These are phyloP conservation scores for Gallinago stenura DNA, from an alignment of 2,797 vertebrate species.

Conservation along the genomic window DNA sequence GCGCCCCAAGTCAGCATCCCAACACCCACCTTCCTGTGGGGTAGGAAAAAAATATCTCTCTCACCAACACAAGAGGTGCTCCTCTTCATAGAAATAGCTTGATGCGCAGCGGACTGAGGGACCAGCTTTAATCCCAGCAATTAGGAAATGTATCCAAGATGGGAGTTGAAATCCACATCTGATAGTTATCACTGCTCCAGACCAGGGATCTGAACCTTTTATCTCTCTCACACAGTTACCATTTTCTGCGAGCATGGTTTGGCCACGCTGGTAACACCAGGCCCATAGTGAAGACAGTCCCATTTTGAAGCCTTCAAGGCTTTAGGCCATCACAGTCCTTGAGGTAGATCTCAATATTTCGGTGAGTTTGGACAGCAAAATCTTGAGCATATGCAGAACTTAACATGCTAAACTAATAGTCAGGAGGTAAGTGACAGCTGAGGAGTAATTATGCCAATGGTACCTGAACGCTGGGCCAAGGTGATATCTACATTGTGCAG, in stretches of 20 bases:
- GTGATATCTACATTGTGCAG: slow-evolving; percentile 43
- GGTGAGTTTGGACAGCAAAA: background rate
- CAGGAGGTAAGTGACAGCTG: slow-evolving; percentile 54
- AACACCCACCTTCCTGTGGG: background rate
- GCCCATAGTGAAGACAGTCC: background rate
- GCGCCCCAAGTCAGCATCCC: background rate
- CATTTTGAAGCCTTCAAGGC: background rate
- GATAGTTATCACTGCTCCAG: background rate
- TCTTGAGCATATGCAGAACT: slow-evolving; percentile 49
- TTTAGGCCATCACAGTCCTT: background rate
- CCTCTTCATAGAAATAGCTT: background rate
- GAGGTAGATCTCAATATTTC: slow-evolving; percentile 10
- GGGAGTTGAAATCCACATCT: background rate
- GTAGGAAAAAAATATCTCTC: background rate
- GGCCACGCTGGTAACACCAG: background rate
- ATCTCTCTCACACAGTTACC: background rate
- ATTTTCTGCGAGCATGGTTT: background rate
- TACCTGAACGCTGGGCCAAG: slow-evolving; percentile 48
- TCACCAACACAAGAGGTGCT: background rate
- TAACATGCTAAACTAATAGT: slow-evolving; percentile 67
- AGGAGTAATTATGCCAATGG: slow-evolving; percentile 59
- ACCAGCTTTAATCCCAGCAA: background rate
- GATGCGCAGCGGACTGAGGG: background rate
- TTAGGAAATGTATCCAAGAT: background rate
- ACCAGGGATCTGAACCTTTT: background rate